phyloP scores from a whole-genome alignment of 2,888 invertebrate species.

The Dexiosoma caninum region DNA sequence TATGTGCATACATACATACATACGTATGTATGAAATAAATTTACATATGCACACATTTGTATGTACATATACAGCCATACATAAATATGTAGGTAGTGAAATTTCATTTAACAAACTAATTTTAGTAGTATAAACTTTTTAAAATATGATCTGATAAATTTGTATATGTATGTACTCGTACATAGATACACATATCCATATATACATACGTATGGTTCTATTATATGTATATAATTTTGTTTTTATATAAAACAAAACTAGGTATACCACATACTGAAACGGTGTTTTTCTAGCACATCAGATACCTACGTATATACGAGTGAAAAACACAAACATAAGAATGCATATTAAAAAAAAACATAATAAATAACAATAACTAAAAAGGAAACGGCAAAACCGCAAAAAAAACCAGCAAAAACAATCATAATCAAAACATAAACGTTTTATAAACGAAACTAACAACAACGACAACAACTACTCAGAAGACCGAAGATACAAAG shows the following conservation, averaged over 20 bases:
- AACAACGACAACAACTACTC: neutral
- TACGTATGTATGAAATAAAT: conserved; percentile 6
- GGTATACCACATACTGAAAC: conserved; percentile 45
- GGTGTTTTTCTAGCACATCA: conserved; percentile 70
- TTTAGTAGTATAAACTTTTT: conserved; percentile 3
- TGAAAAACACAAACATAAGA: neutral
- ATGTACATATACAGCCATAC: neutral
- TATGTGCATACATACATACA: neutral
- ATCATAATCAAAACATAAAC: conserved; percentile 39
- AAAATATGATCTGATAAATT: conserved; percentile 31
- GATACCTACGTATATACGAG: conserved; percentile 62
- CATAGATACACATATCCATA: no score
- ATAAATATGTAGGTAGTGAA: neutral
- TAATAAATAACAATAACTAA: conserved; percentile 9
- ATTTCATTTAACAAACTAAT: neutral
- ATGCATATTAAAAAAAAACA: conserved; percentile 36
- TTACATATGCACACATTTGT: no score
- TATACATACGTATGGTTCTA: no score
- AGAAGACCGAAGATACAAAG: neutral
- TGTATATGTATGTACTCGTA: neutral
- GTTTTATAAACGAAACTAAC: conserved; percentile 23
- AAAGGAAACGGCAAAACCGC: conserved; percentile 16
- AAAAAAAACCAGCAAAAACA: conserved; percentile 20
- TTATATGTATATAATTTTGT: no score
- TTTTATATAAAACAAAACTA: neutral